phyloP scores from a whole-genome alignment of 1,140 invertebrate species.

The Pseudomyrmex cubaensis region DNA sequence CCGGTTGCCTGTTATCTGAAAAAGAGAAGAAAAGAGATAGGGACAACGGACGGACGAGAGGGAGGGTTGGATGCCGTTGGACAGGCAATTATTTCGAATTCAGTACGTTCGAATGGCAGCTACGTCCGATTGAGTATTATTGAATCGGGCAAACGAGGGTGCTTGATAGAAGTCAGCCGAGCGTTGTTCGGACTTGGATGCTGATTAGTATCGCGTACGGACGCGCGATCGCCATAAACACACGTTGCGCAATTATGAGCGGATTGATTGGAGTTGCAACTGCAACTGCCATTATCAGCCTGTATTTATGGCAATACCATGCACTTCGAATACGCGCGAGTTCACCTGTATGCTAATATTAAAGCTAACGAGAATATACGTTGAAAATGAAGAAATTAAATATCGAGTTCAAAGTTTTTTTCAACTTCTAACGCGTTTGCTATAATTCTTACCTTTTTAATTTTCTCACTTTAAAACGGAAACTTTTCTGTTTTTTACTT shows the following conservation, averaged over 20 bases:
- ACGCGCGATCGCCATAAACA: slow-evolving; percentile 31
- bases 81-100: slow-evolving; percentile 83
- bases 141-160: slow-evolving; percentile 81
- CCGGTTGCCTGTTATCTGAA: neutral
- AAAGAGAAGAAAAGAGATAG: slow-evolving; percentile 10
- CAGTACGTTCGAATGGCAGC: slow-evolving; percentile 80
- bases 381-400: neutral
- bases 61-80: slow-evolving; percentile 50
- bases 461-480: neutral
- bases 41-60: neutral
- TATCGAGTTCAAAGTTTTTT: too few relatives aligned
- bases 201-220: slow-evolving; percentile 25
- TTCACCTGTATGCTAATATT: neutral
- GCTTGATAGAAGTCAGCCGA: slow-evolving; percentile 78
- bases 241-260: slow-evolving; percentile 32
- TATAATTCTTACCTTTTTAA: neutral
- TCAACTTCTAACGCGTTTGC: neutral
- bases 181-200: slow-evolving; percentile 59
- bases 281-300: neutral
- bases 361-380: neutral
- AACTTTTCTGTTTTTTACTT: neutral
- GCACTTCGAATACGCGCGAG: neutral
- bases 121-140: slow-evolving; percentile 84
- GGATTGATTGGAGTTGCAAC: neutral
- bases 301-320: neutral